phyloP scores from a whole-genome alignment of 2,888 invertebrate genomes.

The Drosophila anceps region DNA sequence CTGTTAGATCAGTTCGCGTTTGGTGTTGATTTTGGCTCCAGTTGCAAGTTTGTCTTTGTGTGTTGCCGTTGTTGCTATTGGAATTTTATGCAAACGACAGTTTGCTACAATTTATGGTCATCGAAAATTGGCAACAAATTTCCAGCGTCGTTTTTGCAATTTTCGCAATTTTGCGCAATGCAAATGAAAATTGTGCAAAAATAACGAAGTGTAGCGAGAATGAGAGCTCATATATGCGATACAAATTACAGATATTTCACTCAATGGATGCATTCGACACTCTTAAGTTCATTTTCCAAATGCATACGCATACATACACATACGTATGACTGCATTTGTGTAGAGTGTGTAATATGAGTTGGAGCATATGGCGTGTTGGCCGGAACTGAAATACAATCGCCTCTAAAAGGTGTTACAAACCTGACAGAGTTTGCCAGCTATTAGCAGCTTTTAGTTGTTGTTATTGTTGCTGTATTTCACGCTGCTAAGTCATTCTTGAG shows the following conservation, averaged over 20 bases:
- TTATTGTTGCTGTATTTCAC: constrained; percentile 49
- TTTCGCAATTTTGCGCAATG: constrained; percentile 67
- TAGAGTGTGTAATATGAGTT: constrained; percentile 1
- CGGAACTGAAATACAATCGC: constrained; percentile 49
- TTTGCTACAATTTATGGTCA: constrained; percentile 77
- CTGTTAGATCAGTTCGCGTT: constrained; percentile 40
- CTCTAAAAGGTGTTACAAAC: constrained; percentile 51
- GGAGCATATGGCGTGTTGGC: constrained; percentile 15
- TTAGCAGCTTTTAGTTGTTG: constrained; percentile 62
- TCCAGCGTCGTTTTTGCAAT: constrained; percentile 45
- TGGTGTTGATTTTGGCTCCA: constrained; percentile 27
- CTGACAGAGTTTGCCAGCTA: constrained; percentile 47
- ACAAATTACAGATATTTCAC: constrained; percentile 68
- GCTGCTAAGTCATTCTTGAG: constrained; percentile 78
- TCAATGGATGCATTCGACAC: constrained; percentile 73
- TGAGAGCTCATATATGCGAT: constrained; percentile 28
- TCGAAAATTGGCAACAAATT: constrained; percentile 57
- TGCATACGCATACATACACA: neutral
- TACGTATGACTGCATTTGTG: neutral
- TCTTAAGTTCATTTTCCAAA: constrained; percentile 21
- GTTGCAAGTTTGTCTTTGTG: constrained; percentile 26
- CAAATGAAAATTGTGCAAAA: constrained; percentile 66
- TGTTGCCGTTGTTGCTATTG: constrained; percentile 17
- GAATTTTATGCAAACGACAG: constrained; percentile 77
- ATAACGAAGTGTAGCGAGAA: constrained; percentile 18